Evolutionary conservation across 1,140 invertebrate species (phyloP).

Genomic region (Heliconius nattereri): DNA sequence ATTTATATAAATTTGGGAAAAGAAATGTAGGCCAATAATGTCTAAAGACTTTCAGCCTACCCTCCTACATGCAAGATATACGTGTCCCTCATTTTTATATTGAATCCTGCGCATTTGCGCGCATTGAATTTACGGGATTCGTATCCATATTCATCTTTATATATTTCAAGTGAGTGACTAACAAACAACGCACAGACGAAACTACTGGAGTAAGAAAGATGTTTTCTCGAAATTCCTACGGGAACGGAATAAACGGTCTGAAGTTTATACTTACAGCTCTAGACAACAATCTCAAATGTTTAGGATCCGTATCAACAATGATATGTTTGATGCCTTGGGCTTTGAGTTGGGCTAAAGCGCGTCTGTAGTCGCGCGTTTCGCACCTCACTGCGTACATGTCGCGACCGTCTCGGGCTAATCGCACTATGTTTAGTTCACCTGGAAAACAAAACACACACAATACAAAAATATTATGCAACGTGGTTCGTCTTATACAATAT

Average conservation of each 20-base stretch:
- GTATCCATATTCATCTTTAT: too few species aligned
- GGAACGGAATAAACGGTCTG: too few species aligned
- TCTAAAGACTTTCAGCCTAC: too few species aligned
- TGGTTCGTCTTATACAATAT: background rate
- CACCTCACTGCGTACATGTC: slow-evolving; percentile 92
- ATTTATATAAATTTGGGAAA: too few species aligned
- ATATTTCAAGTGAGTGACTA: slow-evolving; percentile 22
- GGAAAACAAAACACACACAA: slow-evolving; percentile 41
- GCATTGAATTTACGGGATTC: too few species aligned
- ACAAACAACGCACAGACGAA: background rate
- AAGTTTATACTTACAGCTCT: slow-evolving; percentile 86
- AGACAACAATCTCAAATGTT: slow-evolving; percentile 88
- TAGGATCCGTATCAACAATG: slow-evolving; percentile 91
- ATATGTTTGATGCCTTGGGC: slow-evolving; percentile 92
- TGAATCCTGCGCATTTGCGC: too few species aligned
- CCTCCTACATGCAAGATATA: too few species aligned
- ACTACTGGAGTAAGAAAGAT: too few species aligned
- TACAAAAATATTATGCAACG: background rate
- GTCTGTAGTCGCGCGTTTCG: slow-evolving; percentile 87
- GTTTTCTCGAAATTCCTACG: too few species aligned
- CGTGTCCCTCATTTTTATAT: too few species aligned
- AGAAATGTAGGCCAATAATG: too few species aligned
- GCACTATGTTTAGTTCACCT: slow-evolving; percentile 94
- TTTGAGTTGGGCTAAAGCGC: slow-evolving; percentile 89
- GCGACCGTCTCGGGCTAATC: slow-evolving; percentile 85